Percentiles rank a stretch among this genome's conserved stretches.
These are phyloP conservation scores for Pristionchus arcanus DNA, from an alignment of 2,888 invertebrate species.

Conservation along the genomic window DNA sequence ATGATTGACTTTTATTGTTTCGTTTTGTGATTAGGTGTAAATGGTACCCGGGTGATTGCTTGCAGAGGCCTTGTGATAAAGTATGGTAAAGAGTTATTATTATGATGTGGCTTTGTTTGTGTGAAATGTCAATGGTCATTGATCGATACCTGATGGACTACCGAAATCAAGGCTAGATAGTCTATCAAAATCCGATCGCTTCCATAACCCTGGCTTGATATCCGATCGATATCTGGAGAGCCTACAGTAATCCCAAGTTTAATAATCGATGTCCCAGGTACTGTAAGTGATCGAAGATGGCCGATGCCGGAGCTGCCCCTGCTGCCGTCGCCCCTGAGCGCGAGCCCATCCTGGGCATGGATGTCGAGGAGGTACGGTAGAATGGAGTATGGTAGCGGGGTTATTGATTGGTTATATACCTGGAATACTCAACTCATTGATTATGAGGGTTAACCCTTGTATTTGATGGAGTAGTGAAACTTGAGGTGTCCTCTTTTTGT, in stretches of 20 bases:
- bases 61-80: constrained; percentile 28
- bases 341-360: constrained; percentile 57
- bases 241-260: not conserved
- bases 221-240: too few relatives aligned
- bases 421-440: too few relatives aligned
- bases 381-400: not conserved
- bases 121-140: constrained; percentile 12
- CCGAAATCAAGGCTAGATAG: too few relatives aligned
- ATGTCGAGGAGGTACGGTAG: constrained; percentile 57
- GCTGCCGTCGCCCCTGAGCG: constrained; percentile 48
- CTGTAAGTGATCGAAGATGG: constrained; percentile 25
- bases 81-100: constrained; percentile 26
- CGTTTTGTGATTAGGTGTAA: not conserved
- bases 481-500: too few relatives aligned
- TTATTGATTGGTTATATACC: constrained; percentile 44
- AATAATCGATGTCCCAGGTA: not conserved
- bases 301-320: constrained; percentile 41
- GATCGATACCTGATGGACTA: not conserved
- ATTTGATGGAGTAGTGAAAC: not conserved
- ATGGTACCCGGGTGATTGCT: constrained; percentile 27
- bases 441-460: not conserved
- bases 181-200: too few relatives aligned
- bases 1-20: not conserved
- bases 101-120: not conserved
- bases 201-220: too few relatives aligned